Evolutionary conservation across 1,140 invertebrate species (phyloP), one percentile per base, ranked within the genome.

Genomic region (Cecropterus lyciades): DNA sequence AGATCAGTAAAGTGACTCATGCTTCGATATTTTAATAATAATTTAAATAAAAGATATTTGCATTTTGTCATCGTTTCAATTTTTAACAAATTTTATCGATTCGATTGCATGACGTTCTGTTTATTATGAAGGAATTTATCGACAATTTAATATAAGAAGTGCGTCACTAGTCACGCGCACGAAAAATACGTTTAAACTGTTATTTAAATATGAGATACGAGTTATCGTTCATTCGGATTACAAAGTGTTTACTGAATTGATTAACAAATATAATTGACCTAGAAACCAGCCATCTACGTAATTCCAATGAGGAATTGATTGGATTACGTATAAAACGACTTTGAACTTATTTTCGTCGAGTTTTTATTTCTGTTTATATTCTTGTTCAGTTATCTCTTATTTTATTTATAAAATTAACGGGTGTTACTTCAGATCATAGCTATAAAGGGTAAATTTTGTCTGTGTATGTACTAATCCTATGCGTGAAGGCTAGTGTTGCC

Each of bases 231-330:
- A 42, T 55, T 67, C 20, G 15, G 40, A 62, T 69, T 69, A 49
- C 60, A 65, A 67, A 30, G 17, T 75, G 72, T 69, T 77, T 72
- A 76, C 55, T 51, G 16, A 42, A 63, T 72, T 57, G 67, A 66
- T 56, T 65, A 63, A 51, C 45, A 56, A 56, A 56, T 56, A 56
- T 56, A 56, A 56, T n/a, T 56, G 53, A 17, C 53, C 53, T 24
- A 42, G 40, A 56, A 43, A 56, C 37, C 0, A 1, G 15, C 13
- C 27, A 14, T 14, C 1, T 17, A 52, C 13, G 27, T 55, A 16
- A 11, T 55, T 40, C n/a, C 0, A 55, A 13, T 40, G 15, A 40
- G 8, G 52, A 55, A 11, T 37, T 16, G 5, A 27, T 55, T 37
- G n/a, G n/a, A n/a, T n/a, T n/a, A 15, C 30, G 9, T 33, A 9